These are phyloP conservation scores for Gibbula magus DNA, from an alignment of 2,888 invertebrate genomes.

Conservation along the genomic window DNA sequence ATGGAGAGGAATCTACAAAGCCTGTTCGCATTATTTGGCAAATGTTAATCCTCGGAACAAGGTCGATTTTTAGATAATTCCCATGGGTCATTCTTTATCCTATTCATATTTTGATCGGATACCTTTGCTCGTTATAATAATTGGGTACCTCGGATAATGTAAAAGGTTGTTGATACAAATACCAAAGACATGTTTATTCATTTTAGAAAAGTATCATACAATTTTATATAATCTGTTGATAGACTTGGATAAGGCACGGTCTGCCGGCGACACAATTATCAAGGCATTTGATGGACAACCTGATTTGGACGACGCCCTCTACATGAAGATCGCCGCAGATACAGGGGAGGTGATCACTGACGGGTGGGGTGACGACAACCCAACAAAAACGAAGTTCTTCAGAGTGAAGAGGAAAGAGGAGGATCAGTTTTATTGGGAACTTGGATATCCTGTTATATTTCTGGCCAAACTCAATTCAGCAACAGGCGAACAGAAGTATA, in stretches of 20 bases:
- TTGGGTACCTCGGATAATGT: background rate
- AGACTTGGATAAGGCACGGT: slow-evolving; percentile 18
- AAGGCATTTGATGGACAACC: slow-evolving; percentile 16
- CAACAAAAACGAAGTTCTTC: slow-evolving; percentile 3
- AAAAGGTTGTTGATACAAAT: too few species aligned
- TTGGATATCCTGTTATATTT: slow-evolving; percentile 29
- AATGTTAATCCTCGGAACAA: too few species aligned
- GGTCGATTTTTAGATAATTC: too few species aligned
- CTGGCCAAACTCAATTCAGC: slow-evolving; percentile 17
- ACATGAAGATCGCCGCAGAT: slow-evolving; percentile 9
- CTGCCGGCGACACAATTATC: slow-evolving; percentile 1
- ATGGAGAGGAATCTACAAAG: too few species aligned
- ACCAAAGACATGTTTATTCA: too few species aligned
- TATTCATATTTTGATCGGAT: background rate
- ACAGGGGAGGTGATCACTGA: slow-evolving; percentile 19
- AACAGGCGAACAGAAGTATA: slow-evolving; percentile 21
- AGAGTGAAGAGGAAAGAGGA: slow-evolving; percentile 20
- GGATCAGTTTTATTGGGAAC: slow-evolving; percentile 17
- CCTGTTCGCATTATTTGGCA: too few species aligned
- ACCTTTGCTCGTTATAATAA: background rate
- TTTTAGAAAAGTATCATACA: too few species aligned
- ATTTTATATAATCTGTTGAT: too few species aligned
- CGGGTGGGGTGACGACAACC: background rate
- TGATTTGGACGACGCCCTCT: background rate
- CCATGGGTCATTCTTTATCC: too few species aligned